Base-by-base conservation (phyloP, 2,888 invertebrate genomes). In the Acronicta leporina region DNA sequence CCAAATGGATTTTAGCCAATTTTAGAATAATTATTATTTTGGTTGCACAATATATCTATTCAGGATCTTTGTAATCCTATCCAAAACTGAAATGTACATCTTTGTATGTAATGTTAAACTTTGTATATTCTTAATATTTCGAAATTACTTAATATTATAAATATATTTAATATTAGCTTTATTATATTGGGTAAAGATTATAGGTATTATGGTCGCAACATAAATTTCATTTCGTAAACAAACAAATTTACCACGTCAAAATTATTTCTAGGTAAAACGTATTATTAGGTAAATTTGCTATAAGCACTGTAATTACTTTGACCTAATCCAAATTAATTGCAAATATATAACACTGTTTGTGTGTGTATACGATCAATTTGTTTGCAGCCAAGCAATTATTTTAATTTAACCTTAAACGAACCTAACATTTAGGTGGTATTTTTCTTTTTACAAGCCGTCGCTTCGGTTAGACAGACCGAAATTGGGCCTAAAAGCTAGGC, bases 401-500 rank as follows among this genome's bases (percentile, higher is more conserved):
- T 66, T 68, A 77, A 79, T 79, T 73, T 75, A 57, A 62, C 64
- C 67, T 68, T 52, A 50, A 62, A 38, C 27, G 38, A 54, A 59
- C 15, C 11, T 16, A 27, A 33, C 27, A 8, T 45, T 57, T 49
- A 45, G 30, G 5, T 20, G 13, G 2, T 44, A 11, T 9, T 25
- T 43, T 40, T 46, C 8, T 44, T 53, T 69, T 51, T 59, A 44
- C 33, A 53, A 53, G 35, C 68, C 84, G 83, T 73, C 79, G 80
- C 79, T 35, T 44, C 57, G 63, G 45, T 63, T 46, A 55, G 57
- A 7, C 43, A 57, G 57, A 52, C 40, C 25, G 51, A 66, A 68
- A 72, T 76, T 84, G 83, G 85, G 84, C 85, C 85, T 84, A 85
- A 80, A 79, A 77, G 64, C 65, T 76, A 79, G 75, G 41, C 57